A percentile compares a stretch with the other conserved stretches of the same genome.
Conservation (phyloP, 2,113 vertebrate species). For the Oceanites oceanicus region DNA sequence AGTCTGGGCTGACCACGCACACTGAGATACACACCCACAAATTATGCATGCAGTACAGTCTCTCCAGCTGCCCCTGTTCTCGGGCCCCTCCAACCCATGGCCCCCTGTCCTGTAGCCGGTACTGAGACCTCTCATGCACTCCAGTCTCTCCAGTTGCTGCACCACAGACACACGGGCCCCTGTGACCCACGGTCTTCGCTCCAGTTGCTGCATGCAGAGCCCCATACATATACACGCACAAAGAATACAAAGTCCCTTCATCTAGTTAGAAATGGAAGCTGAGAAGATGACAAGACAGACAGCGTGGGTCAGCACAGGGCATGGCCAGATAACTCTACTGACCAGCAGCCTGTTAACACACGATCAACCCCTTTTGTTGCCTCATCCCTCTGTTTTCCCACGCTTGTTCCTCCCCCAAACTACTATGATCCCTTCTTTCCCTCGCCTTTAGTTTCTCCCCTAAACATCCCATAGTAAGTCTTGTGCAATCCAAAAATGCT, state of each 20-base stretch:
- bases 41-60: background rate
- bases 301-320: rapidly evolving
- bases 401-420: background rate
- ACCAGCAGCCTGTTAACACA: background rate
- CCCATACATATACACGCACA: background rate
- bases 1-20: background rate
- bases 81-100: rapidly evolving
- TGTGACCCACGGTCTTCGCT: background rate
- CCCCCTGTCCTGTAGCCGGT: too few species aligned
- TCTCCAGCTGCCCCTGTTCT: background rate
- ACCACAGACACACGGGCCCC: too few species aligned
- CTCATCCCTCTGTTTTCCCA: background rate
- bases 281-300: background rate
- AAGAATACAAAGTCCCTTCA: background rate
- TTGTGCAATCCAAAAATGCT: background rate
- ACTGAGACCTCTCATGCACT: background rate
- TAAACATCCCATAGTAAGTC: background rate
- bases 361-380: background rate
- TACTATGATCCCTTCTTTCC: background rate
- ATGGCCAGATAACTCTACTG: background rate
- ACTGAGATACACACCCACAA: background rate
- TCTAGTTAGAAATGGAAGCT: background rate
- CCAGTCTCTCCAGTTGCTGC: background rate
- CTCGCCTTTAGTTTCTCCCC: background rate
- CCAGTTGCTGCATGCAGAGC: background rate